Base-by-base conservation (phyloP, 2,113 vertebrate species). In the Myiagra hebetior region DNA sequence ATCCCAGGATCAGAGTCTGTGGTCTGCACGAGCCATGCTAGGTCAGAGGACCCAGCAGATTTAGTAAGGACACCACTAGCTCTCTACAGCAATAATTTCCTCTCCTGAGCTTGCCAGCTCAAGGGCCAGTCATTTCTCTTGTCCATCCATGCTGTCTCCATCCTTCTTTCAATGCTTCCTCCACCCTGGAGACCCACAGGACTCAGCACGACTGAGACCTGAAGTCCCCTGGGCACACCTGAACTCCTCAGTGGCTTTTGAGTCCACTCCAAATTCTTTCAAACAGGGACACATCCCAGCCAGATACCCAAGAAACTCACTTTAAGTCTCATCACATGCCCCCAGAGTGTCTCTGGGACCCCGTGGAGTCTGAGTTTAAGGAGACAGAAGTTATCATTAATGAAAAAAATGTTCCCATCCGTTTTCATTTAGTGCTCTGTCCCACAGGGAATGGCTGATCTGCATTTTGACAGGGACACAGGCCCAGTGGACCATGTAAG, bases 401-500 rank as follows among this genome's bases (percentile, higher is more conserved):
- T 14, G 33, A 56, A 80, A 87, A 74, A 65, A 59, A 4, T 37
- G 12, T 27, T 92, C 47, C 12, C 27, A 83, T 70, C 20, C 14
- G 0, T 64, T 91, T 72, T 92, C 62, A 82, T 89, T 69, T 72
- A 59, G 31, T 87, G 17, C 67, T 73, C 42, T 89, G 65, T 84
- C 95, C 89, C 49, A 8, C 6, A 19, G 86, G 78, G 88, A 94
- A 74, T 2, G 33, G 80, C 70, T 93, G 91, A 91, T 96, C 77
- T 97, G 83, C 93, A 93, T 96, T 95, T 87, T 91, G 86, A 95
- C 83, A 72, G 92, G 81, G 93, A 92, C 79, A 65, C 39, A 20
- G 56, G 79, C 27, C 77, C 94, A 95, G 53, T 39, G 68, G 95
- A 97, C 90, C 95, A 82, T 92, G 77, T 91, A 91, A 93, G 83